Conservation (phyloP, 2,888 invertebrate species). For the Eudiplozoon nipponicum region DNA sequence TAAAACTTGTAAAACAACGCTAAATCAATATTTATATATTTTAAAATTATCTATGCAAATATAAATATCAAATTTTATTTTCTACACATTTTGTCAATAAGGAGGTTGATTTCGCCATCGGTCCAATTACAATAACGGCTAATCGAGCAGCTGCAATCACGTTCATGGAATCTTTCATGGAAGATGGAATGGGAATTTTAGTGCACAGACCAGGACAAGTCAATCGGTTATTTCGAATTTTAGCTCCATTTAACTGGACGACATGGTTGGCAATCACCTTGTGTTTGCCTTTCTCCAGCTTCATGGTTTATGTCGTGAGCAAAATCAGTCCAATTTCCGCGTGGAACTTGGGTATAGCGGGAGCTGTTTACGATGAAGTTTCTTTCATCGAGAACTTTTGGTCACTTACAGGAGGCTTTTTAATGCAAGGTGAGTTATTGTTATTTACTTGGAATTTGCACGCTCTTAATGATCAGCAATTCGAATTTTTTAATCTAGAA, state of each 20-base stretch:
- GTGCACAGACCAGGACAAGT: constrained; percentile 18
- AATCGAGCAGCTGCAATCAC: constrained; percentile 18
- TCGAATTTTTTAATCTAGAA: too few species aligned
- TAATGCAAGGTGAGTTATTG: constrained; percentile 19
- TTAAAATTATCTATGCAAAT: too few species aligned
- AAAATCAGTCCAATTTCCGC: constrained; percentile 17
- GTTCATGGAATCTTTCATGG: constrained; percentile 18
- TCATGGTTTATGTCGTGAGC: constrained; percentile 18
- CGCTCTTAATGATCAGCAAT: too few species aligned
- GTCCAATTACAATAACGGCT: constrained; percentile 19
- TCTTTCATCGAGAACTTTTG: constrained; percentile 18
- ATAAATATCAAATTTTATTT: too few species aligned
- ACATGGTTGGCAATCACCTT: constrained; percentile 19
- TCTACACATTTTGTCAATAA: constrained; percentile 8
- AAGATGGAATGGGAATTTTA: constrained; percentile 20
- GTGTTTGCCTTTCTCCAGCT: constrained; percentile 18
- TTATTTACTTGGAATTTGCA: too few species aligned
- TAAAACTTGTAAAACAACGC: too few species aligned
- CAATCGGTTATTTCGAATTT: constrained; percentile 18
- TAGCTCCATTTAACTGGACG: constrained; percentile 18
- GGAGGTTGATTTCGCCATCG: constrained; percentile 19
- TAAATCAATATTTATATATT: too few species aligned
- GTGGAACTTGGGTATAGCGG: constrained; percentile 14
- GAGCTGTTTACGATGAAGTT: constrained; percentile 5
- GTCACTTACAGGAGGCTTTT: constrained; percentile 18